Evolutionary conservation across 2,888 invertebrate genomes (phyloP), one percentile per base, ranked within the genome.

Genomic region (Chrysina gloriosa): DNA sequence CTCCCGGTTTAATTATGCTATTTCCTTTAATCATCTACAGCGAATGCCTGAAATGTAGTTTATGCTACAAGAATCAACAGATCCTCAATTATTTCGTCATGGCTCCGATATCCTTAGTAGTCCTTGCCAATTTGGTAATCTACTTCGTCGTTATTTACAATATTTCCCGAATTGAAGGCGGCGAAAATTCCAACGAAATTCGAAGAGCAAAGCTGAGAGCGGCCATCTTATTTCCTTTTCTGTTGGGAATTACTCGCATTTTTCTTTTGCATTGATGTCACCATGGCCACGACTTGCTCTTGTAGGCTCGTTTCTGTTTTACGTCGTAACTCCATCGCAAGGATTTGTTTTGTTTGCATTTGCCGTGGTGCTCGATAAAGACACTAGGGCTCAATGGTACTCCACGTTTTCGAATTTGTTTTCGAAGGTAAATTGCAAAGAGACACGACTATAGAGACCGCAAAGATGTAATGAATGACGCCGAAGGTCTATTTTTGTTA

Each of bases 271-370:
- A 2, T 21, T 67, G 23, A 25, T 36, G 0, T 58, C 66, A 3
- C 16, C 23, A 2, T 50, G 61, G 58, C 19, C n/a, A n/a, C 7
- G 16, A 7, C 7, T 67, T 5, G 47, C 61, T 6, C 16, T 67
- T 14, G 14, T 61, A 9, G 66, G 66, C 7, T 50, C 50, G n/a
- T 67, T 61, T 19, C 27, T 50, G 1, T 48, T 67, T 14, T 61
- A 67, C 34, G 9, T 67, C 23, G 19, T 67, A 3, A 50, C 36
- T 3, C 25, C 61, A 4, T 47, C 48, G 6, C 66, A 67, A 25
- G 66, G 58, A 27, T 61, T 67, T 47, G 11, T 67, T 34, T 14
- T 67, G 25, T 67, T 36, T 25, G 7, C 61, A 16, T 67, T 61
- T 36, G 48, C 56, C 1, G 27, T 67, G 6, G 9, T 67, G 3